phyloP scores from a whole-genome alignment of 2,888 invertebrate species.

The Macrophya alboannulata region DNA sequence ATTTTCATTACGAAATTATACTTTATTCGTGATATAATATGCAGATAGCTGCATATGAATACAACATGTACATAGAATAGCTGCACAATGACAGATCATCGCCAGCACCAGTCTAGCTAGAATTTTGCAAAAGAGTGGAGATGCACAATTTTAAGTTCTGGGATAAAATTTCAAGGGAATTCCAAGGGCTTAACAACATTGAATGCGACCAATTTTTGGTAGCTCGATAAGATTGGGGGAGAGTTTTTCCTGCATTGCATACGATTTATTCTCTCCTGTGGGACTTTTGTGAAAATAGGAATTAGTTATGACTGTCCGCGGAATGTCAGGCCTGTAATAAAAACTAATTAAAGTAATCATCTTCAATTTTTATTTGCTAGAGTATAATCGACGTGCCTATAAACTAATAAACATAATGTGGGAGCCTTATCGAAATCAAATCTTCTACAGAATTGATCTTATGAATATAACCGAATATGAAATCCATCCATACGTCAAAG shows the following conservation, averaged over 20 bases:
- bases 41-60: too few species aligned
- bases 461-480: too few species aligned
- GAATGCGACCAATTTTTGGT: neutral
- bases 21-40: neutral
- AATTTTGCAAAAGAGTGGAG: neutral
- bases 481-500: neutral
- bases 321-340: neutral
- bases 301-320: neutral
- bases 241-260: neutral
- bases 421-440: neutral
- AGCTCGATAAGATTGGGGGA: neutral
- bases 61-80: too few species aligned
- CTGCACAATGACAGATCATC: neutral
- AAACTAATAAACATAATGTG: neutral
- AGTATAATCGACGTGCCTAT: neutral
- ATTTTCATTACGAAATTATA: neutral
- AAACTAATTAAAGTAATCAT: neutral
- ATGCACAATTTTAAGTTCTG: neutral
- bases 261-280: neutral
- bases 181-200: too few species aligned
- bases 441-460: too few species aligned
- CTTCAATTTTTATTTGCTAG: neutral
- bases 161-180: too few species aligned
- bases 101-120: neutral
- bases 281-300: neutral